Conservation (phyloP, 2,113 vertebrate species). For the Oryzias curvinotus region DNA sequence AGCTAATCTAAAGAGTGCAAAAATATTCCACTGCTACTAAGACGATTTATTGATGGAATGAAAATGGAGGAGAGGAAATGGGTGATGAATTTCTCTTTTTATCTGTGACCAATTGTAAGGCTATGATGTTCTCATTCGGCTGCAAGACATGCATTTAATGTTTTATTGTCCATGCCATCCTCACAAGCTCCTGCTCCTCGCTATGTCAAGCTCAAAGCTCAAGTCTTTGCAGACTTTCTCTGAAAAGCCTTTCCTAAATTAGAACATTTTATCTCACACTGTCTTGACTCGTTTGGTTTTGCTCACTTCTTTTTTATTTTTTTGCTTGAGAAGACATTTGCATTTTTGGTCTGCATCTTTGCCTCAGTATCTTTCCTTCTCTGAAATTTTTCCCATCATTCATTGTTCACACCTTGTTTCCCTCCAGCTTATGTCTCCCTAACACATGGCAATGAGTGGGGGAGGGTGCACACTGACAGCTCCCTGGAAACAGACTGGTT, state of each 20-base stretch:
- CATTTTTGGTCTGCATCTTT: constrained; percentile 14
- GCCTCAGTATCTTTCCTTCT: constrained; percentile 19
- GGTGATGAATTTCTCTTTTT: constrained; percentile 61
- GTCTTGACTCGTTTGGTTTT: constrained; percentile 11
- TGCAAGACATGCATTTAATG: constrained; percentile 48
- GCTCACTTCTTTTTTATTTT: constrained; percentile 9
- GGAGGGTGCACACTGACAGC: constrained; percentile 58
- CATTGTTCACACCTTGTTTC: constrained; percentile 29
- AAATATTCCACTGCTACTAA: constrained; percentile 57
- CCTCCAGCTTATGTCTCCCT: constrained; percentile 19
- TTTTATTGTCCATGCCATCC: constrained; percentile 44
- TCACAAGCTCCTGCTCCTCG: constrained; percentile 35
- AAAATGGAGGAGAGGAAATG: constrained; percentile 20
- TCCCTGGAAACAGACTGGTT: constrained; percentile 61
- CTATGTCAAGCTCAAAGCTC: constrained; percentile 29
- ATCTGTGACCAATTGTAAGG: constrained; percentile 69
- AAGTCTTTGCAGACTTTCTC: constrained; percentile 17
- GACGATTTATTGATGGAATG: constrained; percentile 34
- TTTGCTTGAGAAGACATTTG: constrained; percentile 22
- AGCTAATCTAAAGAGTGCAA: constrained; percentile 64
- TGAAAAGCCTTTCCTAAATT: constrained; percentile 27
- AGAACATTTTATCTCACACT: constrained; percentile 25
- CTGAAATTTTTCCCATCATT: constrained; percentile 11
- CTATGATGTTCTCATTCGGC: constrained; percentile 55
- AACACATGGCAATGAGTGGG: constrained; percentile 51